Evolutionary conservation across 2,888 invertebrate species (phyloP), one percentile per base, ranked within the genome.

Genomic region (Tenthredo scrophulariae): DNA sequence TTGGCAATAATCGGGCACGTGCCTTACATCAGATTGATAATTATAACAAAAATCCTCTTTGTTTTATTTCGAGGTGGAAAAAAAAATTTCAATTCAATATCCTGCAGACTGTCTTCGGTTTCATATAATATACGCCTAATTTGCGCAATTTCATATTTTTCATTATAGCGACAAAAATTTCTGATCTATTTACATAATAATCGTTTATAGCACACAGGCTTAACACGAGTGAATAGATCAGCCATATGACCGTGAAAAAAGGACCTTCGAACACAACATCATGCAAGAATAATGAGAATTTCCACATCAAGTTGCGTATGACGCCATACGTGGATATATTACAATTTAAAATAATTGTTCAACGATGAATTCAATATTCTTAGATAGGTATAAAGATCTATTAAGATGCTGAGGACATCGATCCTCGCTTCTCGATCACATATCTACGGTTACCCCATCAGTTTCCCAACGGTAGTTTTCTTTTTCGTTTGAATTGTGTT

Each of bases 201-300:
- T n/a, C 70, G n/a, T 54, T n/a, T 9, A n/a, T 29, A 37, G n/a
- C n/a, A 15, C 9, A 18, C 62, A 10, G 62, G 26, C 26, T 72
- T 10, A 72, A 72, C 18, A 37, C 37, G 29, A 18, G n/a, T 40
- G 70, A 72, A 72, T 40, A n/a, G 70, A 9, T 70, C n/a, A 40
- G 33, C 70, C n/a, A 72, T 72, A 72, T 72, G 70, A 22, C 70
- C 70, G 70, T 72, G n/a, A 33, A 72, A 22, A 10, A 72, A 72
- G n/a, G 70, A 72, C 70, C 70, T 72, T 72, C 40, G 40, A 72
- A 62, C 26, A 18, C 40, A n/a, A 72, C 70, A 18, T 37, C 70
- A 40, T 72, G 40, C 10, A n/a, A 72, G 70, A 72, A 37, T 72
- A 72, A 72, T 40, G 10, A 6, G 70, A 29, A n/a, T 37, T 72